Evolutionary conservation across 2,888 invertebrate species (phyloP), one percentile per base, ranked within the genome.

Genomic region (Anticlea derivata): DNA sequence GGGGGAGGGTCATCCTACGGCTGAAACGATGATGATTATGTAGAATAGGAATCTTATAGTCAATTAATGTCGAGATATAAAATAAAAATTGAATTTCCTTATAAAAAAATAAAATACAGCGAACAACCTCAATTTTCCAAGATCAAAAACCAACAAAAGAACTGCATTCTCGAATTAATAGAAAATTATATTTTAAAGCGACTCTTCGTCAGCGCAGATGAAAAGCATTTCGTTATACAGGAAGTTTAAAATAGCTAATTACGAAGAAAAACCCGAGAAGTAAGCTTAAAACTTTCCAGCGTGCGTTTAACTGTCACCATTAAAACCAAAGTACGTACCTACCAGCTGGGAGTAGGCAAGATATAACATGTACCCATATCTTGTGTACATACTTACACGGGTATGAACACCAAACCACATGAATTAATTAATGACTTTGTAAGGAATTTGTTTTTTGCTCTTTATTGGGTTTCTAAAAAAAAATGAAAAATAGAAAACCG

Each of bases 201-300:
- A 66, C 59, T 70, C 68, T 79, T 78, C 73, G 70, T 76, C 65
- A 61, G 61, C 62, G 60, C 53, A 73, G 68, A 75, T 71, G 72
- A 79, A 75, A 73, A 69, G 73, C 68, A 63, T 69, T 68, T 75
- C 78, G 61, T 73, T 78, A 70, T 69, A 70, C 64, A 70, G 61
- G 10, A 67, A 73, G 70, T 74, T 73, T 74, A 74, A 75, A 79
- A 71, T 71, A 72, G 71, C 76, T 77, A 80, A 80, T 80, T 79
- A 76, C 63, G 68, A 62, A 61, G 43, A 76, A 77, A 77, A 75
- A 66, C 57, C 64, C 51, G 52, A 60, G 54, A 63, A 65, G 65
- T 56, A 45, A 63, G 65, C 58, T 70, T 65, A 58, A 70, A 76
- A 73, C 61, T 75, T 73, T 50, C 46, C 51, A 58, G 69, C 65